A percentile compares a stretch with the other conserved stretches of the same genome.
Evolutionary conservation across 2,888 invertebrate genomes (phyloP).

Genomic region (Gonocerus acuteangulatus): DNA sequence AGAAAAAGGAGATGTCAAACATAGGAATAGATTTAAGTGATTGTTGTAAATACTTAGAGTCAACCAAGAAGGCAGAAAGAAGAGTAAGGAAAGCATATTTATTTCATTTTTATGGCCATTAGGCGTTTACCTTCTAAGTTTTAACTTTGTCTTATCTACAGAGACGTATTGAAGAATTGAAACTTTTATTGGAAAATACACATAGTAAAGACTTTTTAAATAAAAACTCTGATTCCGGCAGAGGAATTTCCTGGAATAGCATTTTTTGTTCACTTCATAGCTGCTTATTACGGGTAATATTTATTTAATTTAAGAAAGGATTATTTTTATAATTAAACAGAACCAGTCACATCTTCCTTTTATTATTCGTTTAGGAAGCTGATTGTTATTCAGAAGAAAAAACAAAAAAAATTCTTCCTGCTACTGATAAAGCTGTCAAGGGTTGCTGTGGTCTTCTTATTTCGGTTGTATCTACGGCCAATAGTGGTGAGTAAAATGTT

Average conservation of each 20-base stretch:
- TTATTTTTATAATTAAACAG: too few species aligned
- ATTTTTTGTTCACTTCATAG: constrained; percentile 22
- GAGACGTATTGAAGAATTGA: constrained; percentile 25
- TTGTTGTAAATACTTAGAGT: constrained; percentile 44
- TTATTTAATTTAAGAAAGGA: too few species aligned
- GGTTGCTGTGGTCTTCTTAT: constrained; percentile 13
- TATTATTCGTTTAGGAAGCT: constrained; percentile 6
- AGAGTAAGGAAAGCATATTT: too few species aligned
- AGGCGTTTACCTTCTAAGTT: neutral
- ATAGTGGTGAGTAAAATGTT: constrained; percentile 26
- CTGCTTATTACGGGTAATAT: constrained; percentile 26
- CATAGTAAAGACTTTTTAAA: constrained; percentile 24
- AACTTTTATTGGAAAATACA: constrained; percentile 20
- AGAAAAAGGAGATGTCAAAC: constrained; percentile 3
- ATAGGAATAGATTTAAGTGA: constrained; percentile 32
- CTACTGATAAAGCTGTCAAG: neutral
- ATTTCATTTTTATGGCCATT: too few species aligned
- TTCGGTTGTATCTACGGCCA: constrained; percentile 30
- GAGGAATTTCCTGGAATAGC: constrained; percentile 25
- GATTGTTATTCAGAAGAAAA: constrained; percentile 7
- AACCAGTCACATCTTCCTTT: too few species aligned
- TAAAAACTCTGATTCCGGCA: constrained; percentile 20
- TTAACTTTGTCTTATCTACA: constrained; percentile 3
- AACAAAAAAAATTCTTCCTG: constrained; percentile 10
- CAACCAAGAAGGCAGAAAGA: constrained; percentile 46